Evolutionary conservation across 2,797 vertebrate genomes (phyloP), one percentile per base, ranked within the genome.

Genomic region (Enteromius trimaculatus): DNA sequence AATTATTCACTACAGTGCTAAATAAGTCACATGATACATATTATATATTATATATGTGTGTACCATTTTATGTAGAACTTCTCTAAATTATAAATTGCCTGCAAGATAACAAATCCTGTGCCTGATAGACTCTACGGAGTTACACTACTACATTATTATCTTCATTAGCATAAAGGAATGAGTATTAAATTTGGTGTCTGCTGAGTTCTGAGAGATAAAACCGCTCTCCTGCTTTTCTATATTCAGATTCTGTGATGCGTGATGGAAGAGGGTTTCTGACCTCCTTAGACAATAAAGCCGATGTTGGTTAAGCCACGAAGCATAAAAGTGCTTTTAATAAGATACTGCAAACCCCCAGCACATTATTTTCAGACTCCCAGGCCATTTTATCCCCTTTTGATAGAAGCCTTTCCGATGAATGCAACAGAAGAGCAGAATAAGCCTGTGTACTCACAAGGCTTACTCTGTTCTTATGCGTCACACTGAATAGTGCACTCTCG

Each of bases 241-340:
- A 53, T 68, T 68, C 81, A 83, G 74, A 77, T 58, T 78, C 65
- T 60, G 26, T 70, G 65, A 71, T 37, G 81, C 65, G 0, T 78
- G 21, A 39, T 49, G 37, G 44, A n/a, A 55, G 47, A 79, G 29
- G 69, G 72, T 70, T 62, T 72, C 58, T 88, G 82, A 78, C 79
- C 75, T 84, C 65, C 39, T 81, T 55, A 72, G 70, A 47, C 66
- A 49, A 74, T 49, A 51, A 84, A 68, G 19, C 53, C 21, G 51
- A 75, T 81, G 79, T 71, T 64, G 39, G 23, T 37, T 82, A 79
- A 53, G 68, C 49, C 65, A 82, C 11, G 1, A 70, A 64, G 87
- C 49, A 74, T 82, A 78, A 83, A 85, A 86, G 80, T 74, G 17
- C 87, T 81, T 86, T 87, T 88, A 77, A 85, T 84, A 86, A 84